Conservation (phyloP, 1,140 invertebrate genomes). For the Cotesia typhae region DNA sequence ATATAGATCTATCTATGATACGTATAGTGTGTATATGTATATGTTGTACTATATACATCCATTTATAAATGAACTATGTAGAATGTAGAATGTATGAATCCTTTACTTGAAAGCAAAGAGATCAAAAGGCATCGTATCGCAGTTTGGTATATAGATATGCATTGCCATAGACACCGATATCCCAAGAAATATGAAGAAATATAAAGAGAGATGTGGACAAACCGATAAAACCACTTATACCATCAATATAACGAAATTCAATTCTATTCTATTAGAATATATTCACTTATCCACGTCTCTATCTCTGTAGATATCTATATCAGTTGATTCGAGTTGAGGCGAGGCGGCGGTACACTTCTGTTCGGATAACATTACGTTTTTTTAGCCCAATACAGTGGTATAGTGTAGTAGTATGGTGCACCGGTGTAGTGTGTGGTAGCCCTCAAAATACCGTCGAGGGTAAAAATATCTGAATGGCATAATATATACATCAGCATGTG, state of each 20-base stretch:
- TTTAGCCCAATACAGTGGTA: too few relatives aligned
- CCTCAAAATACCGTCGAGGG: background rate
- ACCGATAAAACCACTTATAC: slow-evolving; percentile 44
- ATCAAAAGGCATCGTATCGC: slow-evolving; percentile 14
- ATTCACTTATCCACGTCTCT: slow-evolving; percentile 19
- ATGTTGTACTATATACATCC: background rate
- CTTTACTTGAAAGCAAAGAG: background rate
- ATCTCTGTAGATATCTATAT: too few relatives aligned
- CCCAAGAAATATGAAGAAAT: background rate
- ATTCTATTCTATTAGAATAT: slow-evolving; percentile 49
- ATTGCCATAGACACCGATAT: background rate
- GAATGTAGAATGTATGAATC: background rate
- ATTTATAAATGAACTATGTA: background rate
- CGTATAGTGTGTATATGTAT: too few relatives aligned
- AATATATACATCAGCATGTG: slow-evolving; percentile 10
- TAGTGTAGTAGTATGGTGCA: too few relatives aligned
- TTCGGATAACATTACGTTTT: too few relatives aligned
- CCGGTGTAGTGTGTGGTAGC: too few relatives aligned
- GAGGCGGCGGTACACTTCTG: too few relatives aligned
- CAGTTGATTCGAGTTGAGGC: too few relatives aligned
- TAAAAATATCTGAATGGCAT: background rate
- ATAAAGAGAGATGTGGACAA: slow-evolving; percentile 41
- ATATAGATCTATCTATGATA: too few relatives aligned
- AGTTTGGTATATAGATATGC: background rate
- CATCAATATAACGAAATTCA: slow-evolving; percentile 35